These are phyloP conservation scores for Uromys caudimaculatus DNA, from an alignment of 2,797 vertebrate genomes.

Conservation along the genomic window DNA sequence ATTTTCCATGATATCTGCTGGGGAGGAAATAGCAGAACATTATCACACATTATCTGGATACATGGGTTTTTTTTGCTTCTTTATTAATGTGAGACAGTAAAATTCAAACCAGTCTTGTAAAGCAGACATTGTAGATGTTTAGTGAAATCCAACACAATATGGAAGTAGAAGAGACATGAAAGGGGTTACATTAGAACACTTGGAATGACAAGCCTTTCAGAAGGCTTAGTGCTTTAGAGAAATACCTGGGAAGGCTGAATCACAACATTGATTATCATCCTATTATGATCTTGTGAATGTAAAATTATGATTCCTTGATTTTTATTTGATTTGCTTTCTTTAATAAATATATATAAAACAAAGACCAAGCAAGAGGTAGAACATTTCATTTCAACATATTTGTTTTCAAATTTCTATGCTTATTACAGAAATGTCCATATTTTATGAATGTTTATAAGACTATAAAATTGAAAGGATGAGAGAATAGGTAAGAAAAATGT, in stretches of 20 bases:
- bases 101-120: not conserved
- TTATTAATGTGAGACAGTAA: not conserved
- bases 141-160: not conserved
- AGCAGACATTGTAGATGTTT: not conserved
- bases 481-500: not conserved
- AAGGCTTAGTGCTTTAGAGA: not conserved
- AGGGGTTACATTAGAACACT: not conserved
- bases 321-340: not conserved
- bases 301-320: not conserved
- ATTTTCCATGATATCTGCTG: not conserved
- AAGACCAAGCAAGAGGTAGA: not conserved
- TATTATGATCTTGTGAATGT: not conserved
- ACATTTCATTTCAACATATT: not conserved
- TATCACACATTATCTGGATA: not conserved
- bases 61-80: not conserved
- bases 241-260: slow-evolving; percentile 3
- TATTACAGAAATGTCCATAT: not conserved
- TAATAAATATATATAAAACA: not conserved
- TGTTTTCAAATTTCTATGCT: not conserved
- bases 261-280: not conserved
- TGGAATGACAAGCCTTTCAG: not conserved
- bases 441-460: not conserved
- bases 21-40: not conserved
- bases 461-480: not conserved
- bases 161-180: not conserved